Evolutionary conservation across 2,113 vertebrate species (phyloP), one percentile per base, ranked within the genome.

Genomic region (Syngnathoides biaculeatus): DNA sequence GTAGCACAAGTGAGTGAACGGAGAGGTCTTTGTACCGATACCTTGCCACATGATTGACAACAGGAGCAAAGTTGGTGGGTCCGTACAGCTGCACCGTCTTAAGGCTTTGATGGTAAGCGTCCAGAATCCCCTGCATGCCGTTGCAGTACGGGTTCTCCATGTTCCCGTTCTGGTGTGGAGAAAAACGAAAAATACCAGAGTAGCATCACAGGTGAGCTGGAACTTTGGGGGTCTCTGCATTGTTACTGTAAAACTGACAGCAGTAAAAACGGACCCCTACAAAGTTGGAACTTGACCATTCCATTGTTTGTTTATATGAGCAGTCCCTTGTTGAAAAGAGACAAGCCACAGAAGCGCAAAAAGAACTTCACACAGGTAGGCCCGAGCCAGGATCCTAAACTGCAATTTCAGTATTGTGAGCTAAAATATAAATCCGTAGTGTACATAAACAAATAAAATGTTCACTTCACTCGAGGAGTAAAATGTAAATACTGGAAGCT

Each of bases 11-110:
- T 47, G 53, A 7, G 43, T 42, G 68, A 42, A 10, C 19, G 42
- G 64, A 53, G 17, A 53, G 39, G 11, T 48, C 42, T 26, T 26
- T 62, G 69, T 63, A 56, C 42, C 67, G 30, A 38, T 83, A 98
- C 96, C 94, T 94, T 27, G 96, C 96, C 61, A 98, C 96, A 0
- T 95, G 94, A 81, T 95, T 98, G 81, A 98, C 93, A 0, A 98
- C 93, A 0, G 96, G 96, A 19, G 96, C 93, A 0, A 98, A 98
- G 88, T 98, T 98, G 77, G 96, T 98, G 61, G 96, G 96, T 20
- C 96, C 96, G 0, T 98, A 98, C 42, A 98, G 95, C 91, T 98
- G 96, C 77, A 98, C 96, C 0, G 93, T 94, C 89, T 95, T 95
- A 84, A 98, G 94, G 89, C 96, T 97, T 87, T 91, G 90, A 86